These are phyloP conservation scores for Bibio marci DNA, from an alignment of 2,888 invertebrate species.

Conservation along the genomic window DNA sequence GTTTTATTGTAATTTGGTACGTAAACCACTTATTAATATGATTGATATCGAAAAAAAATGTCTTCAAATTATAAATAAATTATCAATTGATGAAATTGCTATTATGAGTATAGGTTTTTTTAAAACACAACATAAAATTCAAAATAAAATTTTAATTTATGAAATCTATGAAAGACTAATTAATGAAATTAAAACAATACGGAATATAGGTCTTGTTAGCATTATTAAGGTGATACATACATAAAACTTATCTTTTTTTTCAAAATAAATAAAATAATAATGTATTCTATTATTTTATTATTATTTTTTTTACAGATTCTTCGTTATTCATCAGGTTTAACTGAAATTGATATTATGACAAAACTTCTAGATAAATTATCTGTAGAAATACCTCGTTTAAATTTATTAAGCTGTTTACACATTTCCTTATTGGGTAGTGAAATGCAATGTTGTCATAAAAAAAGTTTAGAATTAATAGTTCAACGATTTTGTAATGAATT, in stretches of 20 bases:
- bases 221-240: conserved; percentile 45
- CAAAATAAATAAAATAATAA: neutral
- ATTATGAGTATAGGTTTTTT: conserved; percentile 62
- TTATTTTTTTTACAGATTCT: conserved; percentile 26
- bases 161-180: conserved; percentile 35
- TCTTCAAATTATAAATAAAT: conserved; percentile 32
- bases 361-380: conserved; percentile 35
- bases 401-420: conserved; percentile 45
- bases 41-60: conserved; percentile 47
- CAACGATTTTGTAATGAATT: conserved; percentile 34
- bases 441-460: conserved; percentile 30
- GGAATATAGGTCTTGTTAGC: conserved; percentile 47
- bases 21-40: conserved; percentile 38
- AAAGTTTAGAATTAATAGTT: conserved; percentile 32
- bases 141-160: conserved; percentile 31
- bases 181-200: conserved; percentile 33
- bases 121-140: conserved; percentile 49
- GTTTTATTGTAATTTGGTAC: conserved; percentile 44
- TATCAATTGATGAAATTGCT: conserved; percentile 48
- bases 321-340: conserved; percentile 36
- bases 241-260: no score
- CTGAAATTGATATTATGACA: conserved; percentile 30
- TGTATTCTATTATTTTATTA: neutral
- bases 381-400: conserved; percentile 38
- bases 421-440: conserved; percentile 43